phyloP scores from a whole-genome alignment of 2,888 invertebrate genomes.

The Epinotia bilunana region DNA sequence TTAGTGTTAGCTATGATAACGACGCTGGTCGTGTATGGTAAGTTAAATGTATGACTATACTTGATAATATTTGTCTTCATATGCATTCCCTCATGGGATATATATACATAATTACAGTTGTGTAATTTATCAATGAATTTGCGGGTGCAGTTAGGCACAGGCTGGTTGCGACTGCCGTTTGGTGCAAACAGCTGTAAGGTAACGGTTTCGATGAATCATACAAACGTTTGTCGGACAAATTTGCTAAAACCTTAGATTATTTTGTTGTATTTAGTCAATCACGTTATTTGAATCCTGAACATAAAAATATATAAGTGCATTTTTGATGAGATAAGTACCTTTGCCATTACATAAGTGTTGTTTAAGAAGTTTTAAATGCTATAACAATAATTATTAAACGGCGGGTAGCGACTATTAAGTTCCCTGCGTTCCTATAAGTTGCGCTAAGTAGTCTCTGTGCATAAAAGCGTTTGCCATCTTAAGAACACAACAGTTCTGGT shows the following conservation, averaged over 20 bases:
- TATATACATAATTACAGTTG: constrained; percentile 26
- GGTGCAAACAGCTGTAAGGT: constrained; percentile 5
- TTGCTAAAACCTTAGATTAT: no score
- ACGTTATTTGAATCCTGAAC: no score
- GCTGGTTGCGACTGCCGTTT: constrained; percentile 10
- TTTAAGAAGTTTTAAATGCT: no score
- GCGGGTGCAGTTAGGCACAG: constrained; percentile 15
- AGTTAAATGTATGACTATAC: constrained; percentile 25
- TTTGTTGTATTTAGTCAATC: no score
- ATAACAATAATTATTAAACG: no score
- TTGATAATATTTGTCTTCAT: constrained; percentile 21
- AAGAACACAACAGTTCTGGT: constrained; percentile 1
- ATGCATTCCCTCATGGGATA: constrained; percentile 12
- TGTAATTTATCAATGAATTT: constrained; percentile 28
- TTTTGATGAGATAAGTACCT: no score
- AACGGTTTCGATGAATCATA: neutral
- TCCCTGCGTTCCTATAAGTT: constrained; percentile 20
- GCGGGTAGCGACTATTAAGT: neutral
- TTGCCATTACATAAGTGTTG: no score
- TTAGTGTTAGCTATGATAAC: constrained; percentile 25
- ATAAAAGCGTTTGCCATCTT: constrained; percentile 27
- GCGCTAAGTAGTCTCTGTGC: constrained; percentile 24
- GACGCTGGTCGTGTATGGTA: constrained; percentile 10
- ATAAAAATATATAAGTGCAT: no score
- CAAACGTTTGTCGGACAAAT: neutral